phyloP scores from a whole-genome alignment of 1,140 invertebrate genomes.

The Marisa cornuarietis region DNA sequence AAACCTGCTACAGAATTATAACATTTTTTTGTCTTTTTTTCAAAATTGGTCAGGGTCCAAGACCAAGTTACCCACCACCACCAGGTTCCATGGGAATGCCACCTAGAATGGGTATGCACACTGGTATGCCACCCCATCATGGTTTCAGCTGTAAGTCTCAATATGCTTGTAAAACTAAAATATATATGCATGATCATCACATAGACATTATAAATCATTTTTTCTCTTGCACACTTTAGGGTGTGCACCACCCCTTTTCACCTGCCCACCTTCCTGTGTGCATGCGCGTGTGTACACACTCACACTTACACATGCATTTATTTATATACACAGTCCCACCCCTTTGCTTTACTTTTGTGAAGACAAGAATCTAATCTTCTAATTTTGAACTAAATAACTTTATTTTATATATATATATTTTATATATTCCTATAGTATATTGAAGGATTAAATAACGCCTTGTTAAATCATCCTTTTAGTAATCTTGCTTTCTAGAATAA shows the following conservation, averaged over 20 bases:
- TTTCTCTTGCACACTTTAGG: neutral
- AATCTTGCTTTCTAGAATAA: no score
- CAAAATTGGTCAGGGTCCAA: conserved; percentile 27
- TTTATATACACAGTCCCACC: neutral
- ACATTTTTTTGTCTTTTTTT: no score
- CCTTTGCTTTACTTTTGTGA: neutral
- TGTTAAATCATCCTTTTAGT: no score
- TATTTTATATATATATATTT: no score
- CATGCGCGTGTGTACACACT: neutral
- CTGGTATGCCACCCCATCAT: conserved; percentile 30
- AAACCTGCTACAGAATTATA: no score
- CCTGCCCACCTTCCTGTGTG: neutral
- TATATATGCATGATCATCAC: neutral
- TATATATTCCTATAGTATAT: no score
- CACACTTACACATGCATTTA: conserved; percentile 10
- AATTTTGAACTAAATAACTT: no score
- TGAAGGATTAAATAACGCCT: no score
- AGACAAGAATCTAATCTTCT: no score
- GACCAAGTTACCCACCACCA: conserved; percentile 31
- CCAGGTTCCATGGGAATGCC: conserved; percentile 30
- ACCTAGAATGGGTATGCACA: conserved; percentile 33
- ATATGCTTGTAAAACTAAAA: neutral
- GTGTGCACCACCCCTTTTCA: neutral
- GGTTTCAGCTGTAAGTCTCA: conserved; percentile 24
- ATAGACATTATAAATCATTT: neutral